Evolutionary conservation across 2,113 vertebrate species (phyloP), one percentile per base, ranked within the genome.

Genomic region (Hipposideros armiger): DNA sequence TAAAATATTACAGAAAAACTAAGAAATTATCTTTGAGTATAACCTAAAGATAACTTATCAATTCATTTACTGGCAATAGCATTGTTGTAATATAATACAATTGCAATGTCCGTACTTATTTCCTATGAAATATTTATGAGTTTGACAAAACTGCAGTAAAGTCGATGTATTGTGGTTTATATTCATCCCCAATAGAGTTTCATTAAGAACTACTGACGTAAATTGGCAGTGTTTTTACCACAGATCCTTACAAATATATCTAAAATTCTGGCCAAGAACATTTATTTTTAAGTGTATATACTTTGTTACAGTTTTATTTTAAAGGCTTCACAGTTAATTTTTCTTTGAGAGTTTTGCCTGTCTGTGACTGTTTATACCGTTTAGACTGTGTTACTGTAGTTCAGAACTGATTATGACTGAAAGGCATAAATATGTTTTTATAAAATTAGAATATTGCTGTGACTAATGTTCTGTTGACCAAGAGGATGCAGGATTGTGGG

Each of bases 121-220:
- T 98, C 97, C 96, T 98, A 98, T 99, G 98, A 99, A 99, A 99
- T 98, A 99, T 98, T 98, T 98, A 99, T 96, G 94, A 99, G 98
- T 98, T 98, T 98, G 98, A 98, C 98, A 98, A 97, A 98, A 98
- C 97, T 98, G 98, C 97, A 97, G 97, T 96, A 87, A 98, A 98
- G 98, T 98, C 98, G 97, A 98, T 98, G 98, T 99, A 98, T 98
- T 98, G 95, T 98, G 97, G 98, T 97, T 98, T 98, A 96, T 98
- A 98, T 97, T 98, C 97, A 98, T 95, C 97, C 70, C 93, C 67
- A 73, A 36, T n/a, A 95, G 95, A 95, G 73, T 97, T 97, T 97
- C 94, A 95, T 97, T 98, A 96, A 95, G 92, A 97, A 90, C 85
- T 93, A 81, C 95, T 98, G 96, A 97, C 62, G 60, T 96, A 97